Conservation (phyloP, 2,888 invertebrate species). For the Hydropsyche betteni region DNA sequence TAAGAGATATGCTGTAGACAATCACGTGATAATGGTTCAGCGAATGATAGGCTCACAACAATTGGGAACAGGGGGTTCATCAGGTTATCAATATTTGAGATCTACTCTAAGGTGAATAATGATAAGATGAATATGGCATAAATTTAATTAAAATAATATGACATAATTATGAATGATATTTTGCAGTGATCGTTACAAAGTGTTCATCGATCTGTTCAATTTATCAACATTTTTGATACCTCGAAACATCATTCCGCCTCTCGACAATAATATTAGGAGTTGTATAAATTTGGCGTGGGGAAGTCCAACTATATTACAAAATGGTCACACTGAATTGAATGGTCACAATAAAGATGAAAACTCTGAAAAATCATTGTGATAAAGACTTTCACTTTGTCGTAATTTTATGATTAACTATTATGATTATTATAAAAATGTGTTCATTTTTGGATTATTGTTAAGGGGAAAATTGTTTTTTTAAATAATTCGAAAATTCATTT, state of each 20-base stretch:
- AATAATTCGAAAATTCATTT: too few relatives aligned
- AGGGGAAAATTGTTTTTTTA: not conserved
- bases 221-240: slow-evolving; percentile 96
- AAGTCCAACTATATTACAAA: slow-evolving; percentile 1
- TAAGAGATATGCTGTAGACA: slow-evolving; percentile 70
- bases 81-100: slow-evolving; percentile 96
- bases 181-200: slow-evolving; percentile 96
- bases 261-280: slow-evolving; percentile 84
- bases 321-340: slow-evolving; percentile 42
- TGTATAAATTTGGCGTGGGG: slow-evolving; percentile 72
- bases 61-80: slow-evolving; percentile 96
- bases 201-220: slow-evolving; percentile 97
- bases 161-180: slow-evolving; percentile 40
- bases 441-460: not conserved
- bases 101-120: slow-evolving; percentile 87
- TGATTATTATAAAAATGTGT: not conserved
- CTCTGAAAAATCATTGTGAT: slow-evolving; percentile 54
- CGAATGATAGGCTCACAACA: slow-evolving; percentile 98
- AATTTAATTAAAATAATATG: not conserved
- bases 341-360: slow-evolving; percentile 50
- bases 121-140: not conserved
- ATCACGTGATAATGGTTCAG: slow-evolving; percentile 98
- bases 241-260: slow-evolving; percentile 86
- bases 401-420: slow-evolving; percentile 2
- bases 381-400: not conserved